Conservation (phyloP, 1,140 invertebrate species). For the Bombus confusus region DNA sequence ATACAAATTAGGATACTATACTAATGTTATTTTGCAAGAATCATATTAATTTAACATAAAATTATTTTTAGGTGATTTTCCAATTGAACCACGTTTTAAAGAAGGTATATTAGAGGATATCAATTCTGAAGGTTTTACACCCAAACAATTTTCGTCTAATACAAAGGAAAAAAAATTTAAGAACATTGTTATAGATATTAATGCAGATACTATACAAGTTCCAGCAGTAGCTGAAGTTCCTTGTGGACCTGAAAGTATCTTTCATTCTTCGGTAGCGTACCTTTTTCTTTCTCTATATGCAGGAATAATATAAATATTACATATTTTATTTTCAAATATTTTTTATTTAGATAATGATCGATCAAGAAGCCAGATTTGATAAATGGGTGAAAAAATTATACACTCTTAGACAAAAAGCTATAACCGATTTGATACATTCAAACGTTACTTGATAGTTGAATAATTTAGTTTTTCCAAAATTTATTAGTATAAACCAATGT, state of each 20-base stretch:
- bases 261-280: slow-evolving; percentile 79
- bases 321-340: slow-evolving; percentile 8
- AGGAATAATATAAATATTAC: slow-evolving; percentile 15
- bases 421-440: slow-evolving; percentile 68
- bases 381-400: slow-evolving; percentile 82
- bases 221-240: slow-evolving; percentile 67
- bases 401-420: slow-evolving; percentile 79
- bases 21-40: slow-evolving; percentile 7
- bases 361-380: slow-evolving; percentile 79
- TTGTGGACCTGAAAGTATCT: slow-evolving; percentile 76
- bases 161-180: slow-evolving; percentile 76
- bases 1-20: neutral
- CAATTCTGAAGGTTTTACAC: slow-evolving; percentile 79
- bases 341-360: slow-evolving; percentile 76
- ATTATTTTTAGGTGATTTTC: slow-evolving; percentile 75
- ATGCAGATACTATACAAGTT: slow-evolving; percentile 77
- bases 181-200: slow-evolving; percentile 80
- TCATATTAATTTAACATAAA: neutral
- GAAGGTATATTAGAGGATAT: slow-evolving; percentile 77
- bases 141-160: slow-evolving; percentile 77
- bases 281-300: neutral
- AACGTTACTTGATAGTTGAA: slow-evolving; percentile 58
- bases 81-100: slow-evolving; percentile 76
- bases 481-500: neutral
- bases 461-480: neutral